These are phyloP conservation scores for Dendrocincla tyrannina DNA, from an alignment of 2,797 vertebrate genomes.

Conservation along the genomic window DNA sequence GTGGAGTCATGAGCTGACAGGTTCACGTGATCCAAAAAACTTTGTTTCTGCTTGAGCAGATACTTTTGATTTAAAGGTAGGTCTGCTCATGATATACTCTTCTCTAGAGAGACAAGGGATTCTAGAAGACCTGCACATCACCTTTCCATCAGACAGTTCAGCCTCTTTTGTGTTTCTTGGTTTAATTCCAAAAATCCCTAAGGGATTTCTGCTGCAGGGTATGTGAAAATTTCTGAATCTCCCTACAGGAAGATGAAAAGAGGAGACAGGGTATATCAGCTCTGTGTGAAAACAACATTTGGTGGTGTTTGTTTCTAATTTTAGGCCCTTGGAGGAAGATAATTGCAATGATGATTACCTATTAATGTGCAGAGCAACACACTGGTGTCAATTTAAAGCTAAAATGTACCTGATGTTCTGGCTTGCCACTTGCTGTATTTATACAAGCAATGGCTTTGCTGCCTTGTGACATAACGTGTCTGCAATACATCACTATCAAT, in stretches of 20 bases:
- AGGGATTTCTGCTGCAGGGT: background rate
- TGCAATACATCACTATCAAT: background rate
- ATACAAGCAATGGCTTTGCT: background rate
- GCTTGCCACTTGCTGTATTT: background rate
- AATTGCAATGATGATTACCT: background rate
- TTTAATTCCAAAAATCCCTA: background rate
- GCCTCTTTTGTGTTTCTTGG: background rate
- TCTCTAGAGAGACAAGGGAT: background rate
- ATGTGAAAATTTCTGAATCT: background rate
- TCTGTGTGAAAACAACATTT: background rate
- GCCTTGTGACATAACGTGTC: background rate
- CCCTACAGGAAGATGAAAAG: background rate
- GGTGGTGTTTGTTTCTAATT: conserved; percentile 2
- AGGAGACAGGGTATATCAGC: background rate
- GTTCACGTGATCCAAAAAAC: background rate
- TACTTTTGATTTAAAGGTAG: background rate
- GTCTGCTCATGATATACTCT: background rate
- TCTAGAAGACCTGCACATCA: conserved; percentile 1
- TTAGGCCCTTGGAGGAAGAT: background rate
- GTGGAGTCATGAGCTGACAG: background rate
- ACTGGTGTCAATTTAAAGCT: background rate
- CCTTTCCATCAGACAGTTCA: conserved; percentile 9
- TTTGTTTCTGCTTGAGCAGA: conserved; percentile 2
- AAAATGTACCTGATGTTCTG: background rate
- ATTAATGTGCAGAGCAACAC: background rate